A percentile compares a stretch with the other conserved stretches of the same genome.
Conservation (phyloP, 2,888 invertebrate species). For the Merodon equestris region DNA sequence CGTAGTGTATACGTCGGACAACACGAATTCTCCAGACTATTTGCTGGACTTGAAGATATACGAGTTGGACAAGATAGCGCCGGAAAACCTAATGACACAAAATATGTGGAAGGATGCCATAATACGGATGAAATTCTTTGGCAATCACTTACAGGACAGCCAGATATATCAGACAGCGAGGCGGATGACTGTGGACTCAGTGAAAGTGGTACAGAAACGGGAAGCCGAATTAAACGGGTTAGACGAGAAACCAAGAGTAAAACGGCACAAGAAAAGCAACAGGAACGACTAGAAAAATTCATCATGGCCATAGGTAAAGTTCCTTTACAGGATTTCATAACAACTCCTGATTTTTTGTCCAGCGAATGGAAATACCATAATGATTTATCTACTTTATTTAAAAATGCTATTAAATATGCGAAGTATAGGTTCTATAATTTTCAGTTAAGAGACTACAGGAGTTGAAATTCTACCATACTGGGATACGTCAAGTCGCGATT, state of each 20-base stretch:
- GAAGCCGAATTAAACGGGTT: background rate
- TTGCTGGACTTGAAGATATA: constrained; percentile 20
- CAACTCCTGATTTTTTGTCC: background rate
- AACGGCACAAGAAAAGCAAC: constrained; percentile 12
- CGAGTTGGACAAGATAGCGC: constrained; percentile 12
- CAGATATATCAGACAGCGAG: background rate
- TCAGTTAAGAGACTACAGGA: background rate
- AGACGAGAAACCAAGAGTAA: constrained; percentile 6
- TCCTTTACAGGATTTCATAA: background rate
- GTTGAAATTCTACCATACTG: constrained; percentile 11
- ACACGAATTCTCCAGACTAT: constrained; percentile 17
- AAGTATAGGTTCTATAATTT: background rate
- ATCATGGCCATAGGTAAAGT: constrained; percentile 16
- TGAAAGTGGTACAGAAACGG: background rate
- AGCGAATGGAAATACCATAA: constrained; percentile 6
- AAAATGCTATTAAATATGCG: constrained; percentile 6
- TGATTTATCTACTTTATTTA: constrained; percentile 1
- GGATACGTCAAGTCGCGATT: constrained; percentile 1
- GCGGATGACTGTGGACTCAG: background rate
- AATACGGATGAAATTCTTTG: constrained; percentile 16
- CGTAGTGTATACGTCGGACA: constrained; percentile 6
- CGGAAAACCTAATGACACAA: constrained; percentile 14
- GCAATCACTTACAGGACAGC: background rate
- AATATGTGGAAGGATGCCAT: constrained; percentile 19
- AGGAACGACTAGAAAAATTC: constrained; percentile 8